Base-by-base conservation (phyloP, 2,888 invertebrate genomes). In the Apamea anceps region DNA sequence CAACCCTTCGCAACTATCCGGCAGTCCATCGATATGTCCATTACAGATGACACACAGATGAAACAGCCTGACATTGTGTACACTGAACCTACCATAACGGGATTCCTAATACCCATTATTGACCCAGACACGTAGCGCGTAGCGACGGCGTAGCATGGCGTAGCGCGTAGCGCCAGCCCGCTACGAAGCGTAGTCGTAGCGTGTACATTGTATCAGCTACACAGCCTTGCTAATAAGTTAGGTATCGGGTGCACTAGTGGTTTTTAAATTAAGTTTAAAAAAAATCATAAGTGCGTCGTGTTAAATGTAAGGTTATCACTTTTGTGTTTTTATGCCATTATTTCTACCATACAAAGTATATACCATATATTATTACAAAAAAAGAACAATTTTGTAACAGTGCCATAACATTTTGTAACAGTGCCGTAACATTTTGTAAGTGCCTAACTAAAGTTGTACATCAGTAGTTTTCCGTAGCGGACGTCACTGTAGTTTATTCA, bases 391-490 rank as follows among this genome's bases (percentile, higher is more conserved):
- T 54, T 32, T 32, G 32, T 32, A 32, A 32, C 32, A 32, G 32
- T 32, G 32, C 32, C 32, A 32, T 32, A 32, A 32, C 37, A 37
- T 37, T 37, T 54, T 63, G 28, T 54, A 28, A 37, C 32, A 28
- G 18, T 32, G 13, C 28, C 15, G 18, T 60, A 66, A 70, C 32
- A 60, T 70, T 60, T 63, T 15, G 28, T 65, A 66, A 71, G 42
- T 60, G 32, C 18, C 15, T 6, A 76, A 67, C 66, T 54, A 28
- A 62, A 81, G 66, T 72, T 72, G 54, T 82, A 76, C 72, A 71
- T 54, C 76, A 76, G 66, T 82, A 18, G 37, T 42, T n/a, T 42
- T 21, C 15, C 10, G 32, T 5, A 28, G 32, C 18, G 60, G 68
- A n/a, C 42, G 57, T 28, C 54, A 13, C 60, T 21, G 28, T 57